Evolutionary conservation across 2,888 invertebrate species (phyloP).

Genomic region (Parapristionchus giblindavisi): DNA sequence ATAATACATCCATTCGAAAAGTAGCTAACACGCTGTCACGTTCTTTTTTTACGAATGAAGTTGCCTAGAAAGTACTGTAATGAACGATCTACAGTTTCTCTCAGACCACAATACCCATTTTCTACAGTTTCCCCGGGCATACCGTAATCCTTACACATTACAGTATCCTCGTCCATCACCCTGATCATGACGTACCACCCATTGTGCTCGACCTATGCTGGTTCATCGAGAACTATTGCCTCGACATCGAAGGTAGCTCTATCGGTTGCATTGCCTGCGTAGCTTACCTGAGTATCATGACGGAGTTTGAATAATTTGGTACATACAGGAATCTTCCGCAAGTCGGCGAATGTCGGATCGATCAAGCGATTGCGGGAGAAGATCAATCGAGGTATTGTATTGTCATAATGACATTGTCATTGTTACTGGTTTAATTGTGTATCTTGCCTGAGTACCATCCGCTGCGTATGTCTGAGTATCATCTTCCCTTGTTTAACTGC

Average conservation of each 20-base stretch:
- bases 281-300: neutral
- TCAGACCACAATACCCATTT: too few species aligned
- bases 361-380: conserved; percentile 85
- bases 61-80: too few species aligned
- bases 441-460: neutral
- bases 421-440: too few species aligned
- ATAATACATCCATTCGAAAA: too few species aligned
- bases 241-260: conserved; percentile 49
- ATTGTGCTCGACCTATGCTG: conserved; percentile 90
- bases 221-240: conserved; percentile 75
- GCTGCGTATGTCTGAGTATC: neutral
- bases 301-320: conserved; percentile 68
- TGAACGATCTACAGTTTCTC: too few species aligned
- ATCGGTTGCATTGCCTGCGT: neutral
- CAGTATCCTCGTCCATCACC: conserved; percentile 85
- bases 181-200: conserved; percentile 86
- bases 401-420: too few species aligned
- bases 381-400: conserved; percentile 89
- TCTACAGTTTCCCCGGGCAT: neutral
- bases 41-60: too few species aligned
- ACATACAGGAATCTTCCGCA: conserved; percentile 93
- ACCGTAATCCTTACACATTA: conserved; percentile 31
- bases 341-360: conserved; percentile 85
- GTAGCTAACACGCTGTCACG: too few species aligned
- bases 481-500: neutral